Conservation (phyloP, 2,113 vertebrate species). For the Oplegnathus fasciatus region DNA sequence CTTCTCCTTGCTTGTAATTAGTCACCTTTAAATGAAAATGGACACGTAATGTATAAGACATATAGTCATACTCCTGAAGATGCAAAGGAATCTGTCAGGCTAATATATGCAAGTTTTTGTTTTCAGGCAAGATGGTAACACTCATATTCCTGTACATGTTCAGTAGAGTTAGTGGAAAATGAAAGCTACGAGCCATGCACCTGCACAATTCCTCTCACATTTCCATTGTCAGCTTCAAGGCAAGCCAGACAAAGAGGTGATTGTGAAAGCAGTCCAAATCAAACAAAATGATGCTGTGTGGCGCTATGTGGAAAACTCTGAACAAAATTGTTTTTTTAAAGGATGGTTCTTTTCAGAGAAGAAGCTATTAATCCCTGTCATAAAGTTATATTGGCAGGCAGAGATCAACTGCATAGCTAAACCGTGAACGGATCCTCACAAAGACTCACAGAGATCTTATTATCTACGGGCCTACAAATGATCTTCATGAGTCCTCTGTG, state of each 20-base stretch:
- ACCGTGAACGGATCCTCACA: background rate
- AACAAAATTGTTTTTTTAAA: background rate
- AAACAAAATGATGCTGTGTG: slow-evolving; percentile 20
- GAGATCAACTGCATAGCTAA: background rate
- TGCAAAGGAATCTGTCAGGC: background rate
- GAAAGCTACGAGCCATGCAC: slow-evolving; percentile 24
- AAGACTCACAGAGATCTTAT: background rate
- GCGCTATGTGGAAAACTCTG: background rate
- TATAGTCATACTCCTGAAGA: background rate
- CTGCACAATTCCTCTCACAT: slow-evolving; percentile 19
- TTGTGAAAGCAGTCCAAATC: slow-evolving; percentile 43
- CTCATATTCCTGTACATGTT: background rate
- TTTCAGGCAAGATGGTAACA: background rate
- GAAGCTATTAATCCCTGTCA: background rate
- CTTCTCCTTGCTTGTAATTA: background rate
- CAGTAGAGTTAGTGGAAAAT: background rate
- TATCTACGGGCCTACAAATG: background rate
- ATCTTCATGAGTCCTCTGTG: background rate
- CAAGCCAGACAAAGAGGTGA: slow-evolving; percentile 45
- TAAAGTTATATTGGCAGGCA: background rate
- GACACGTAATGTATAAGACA: no score
- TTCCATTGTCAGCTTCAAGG: slow-evolving; percentile 4
- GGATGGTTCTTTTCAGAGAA: background rate
- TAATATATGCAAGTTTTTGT: background rate
- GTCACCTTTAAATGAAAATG: background rate